A percentile compares a stretch with the other conserved stretches of the same genome.
Evolutionary conservation across 2,797 vertebrate genomes (phyloP).

Genomic region (Mormyrus hasselquistii): DNA sequence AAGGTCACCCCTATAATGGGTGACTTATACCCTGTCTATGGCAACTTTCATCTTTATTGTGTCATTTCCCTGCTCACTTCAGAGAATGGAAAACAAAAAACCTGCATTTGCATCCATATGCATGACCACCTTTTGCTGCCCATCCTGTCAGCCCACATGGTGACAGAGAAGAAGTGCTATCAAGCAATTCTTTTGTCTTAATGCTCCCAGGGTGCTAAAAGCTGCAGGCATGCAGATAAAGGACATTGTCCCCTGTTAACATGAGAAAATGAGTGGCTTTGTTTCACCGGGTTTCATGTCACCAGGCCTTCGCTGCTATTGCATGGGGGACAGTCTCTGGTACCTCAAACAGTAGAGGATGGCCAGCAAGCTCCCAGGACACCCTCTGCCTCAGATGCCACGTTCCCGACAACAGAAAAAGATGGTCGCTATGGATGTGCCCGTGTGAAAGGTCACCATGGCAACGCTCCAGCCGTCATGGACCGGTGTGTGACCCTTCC

Average conservation of each 20-base stretch:
- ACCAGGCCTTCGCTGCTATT: background rate
- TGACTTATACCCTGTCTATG: background rate
- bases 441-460: conserved; percentile 41
- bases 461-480: conserved; percentile 28
- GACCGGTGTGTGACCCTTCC: background rate
- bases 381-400: background rate
- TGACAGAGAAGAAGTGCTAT: background rate
- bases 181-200: background rate
- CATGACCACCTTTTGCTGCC: background rate
- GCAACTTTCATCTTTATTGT: background rate
- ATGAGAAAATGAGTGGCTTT: background rate
- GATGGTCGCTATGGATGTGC: conserved; percentile 43
- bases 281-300: background rate
- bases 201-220: background rate
- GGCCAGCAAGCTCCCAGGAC: background rate
- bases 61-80: background rate
- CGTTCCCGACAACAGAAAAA: background rate
- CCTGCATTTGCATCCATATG: conserved; percentile 5
- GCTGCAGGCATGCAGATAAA: background rate
- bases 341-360: background rate
- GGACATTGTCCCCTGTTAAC: background rate
- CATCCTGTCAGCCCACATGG: background rate
- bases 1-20: background rate
- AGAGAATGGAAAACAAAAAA: background rate
- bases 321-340: background rate